Base-by-base conservation (phyloP, 2,113 vertebrate species). In the Serinus canaria region DNA sequence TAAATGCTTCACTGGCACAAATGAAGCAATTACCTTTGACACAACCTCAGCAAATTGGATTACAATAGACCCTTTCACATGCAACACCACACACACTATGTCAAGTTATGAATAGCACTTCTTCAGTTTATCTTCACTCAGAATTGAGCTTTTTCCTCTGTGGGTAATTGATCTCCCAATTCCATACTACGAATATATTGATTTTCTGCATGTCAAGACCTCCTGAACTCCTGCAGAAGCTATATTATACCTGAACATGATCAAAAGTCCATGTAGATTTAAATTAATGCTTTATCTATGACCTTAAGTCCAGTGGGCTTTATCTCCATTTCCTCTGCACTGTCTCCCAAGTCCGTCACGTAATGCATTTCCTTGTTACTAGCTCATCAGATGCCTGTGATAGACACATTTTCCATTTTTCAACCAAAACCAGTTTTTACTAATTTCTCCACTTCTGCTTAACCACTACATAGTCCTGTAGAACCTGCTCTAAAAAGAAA, bases 1-100 rank as follows among this genome's bases (percentile, higher is more conserved):
- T 25, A 92, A 90, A 63, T 67, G 52, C 24, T 83, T 75, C 60
- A 73, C 23, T 90, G 35, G 35, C 17, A 5, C n/a, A 87, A 93
- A 77, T 74, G 50, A 90, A 94, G 68, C 44, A 74, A 86, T 83
- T 93, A 77, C 37, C 44, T 94, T 56, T 90, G 94, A 92, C 64
- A 93, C 44, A 92, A 89, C 68, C 80, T 78, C 52, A 74, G 47
- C 23, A 89, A 89, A 74, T 0, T 59, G 31, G 7, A 81, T 77
- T 81, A 64, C 86, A 95, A 68, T 30, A 84, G 73, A 78, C 39
- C 20, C 33, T 59, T 86, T 78, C 24, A 46, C 52, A 81, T 6
- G 5, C 68, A 67, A 24, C 46, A 55, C 3, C 21, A 67, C 27
- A 66, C 28, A 81, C 47, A 53, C 47, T 39, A 56, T 25, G 35